Percentiles rank a stretch among this genome's conserved stretches.
phyloP scores from a whole-genome alignment of 2,797 vertebrate species.

The Eleutherodactylus coqui region DNA sequence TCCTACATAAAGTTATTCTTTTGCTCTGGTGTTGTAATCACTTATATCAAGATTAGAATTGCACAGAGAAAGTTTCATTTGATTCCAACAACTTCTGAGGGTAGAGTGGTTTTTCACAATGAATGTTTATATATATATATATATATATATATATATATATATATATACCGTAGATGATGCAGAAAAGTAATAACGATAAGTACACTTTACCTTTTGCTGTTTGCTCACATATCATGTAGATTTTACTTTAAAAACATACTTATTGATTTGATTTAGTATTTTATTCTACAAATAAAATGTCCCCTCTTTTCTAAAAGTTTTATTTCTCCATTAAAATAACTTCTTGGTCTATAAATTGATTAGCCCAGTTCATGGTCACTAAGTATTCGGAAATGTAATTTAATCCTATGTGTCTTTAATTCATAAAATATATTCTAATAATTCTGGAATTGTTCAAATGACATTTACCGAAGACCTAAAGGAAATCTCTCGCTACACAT shows the following conservation, averaged over 20 bases:
- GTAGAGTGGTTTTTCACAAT: no score
- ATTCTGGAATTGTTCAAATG: slow-evolving; percentile 49
- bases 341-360: slow-evolving; percentile 25
- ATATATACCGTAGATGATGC: no score
- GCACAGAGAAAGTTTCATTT: no score
- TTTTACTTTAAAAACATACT: neutral
- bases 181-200: no score
- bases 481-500: slow-evolving; percentile 55
- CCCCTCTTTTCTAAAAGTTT: neutral
- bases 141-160: no score
- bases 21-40: no score
- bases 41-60: no score
- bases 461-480: slow-evolving; percentile 55
- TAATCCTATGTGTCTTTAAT: slow-evolving; percentile 22
- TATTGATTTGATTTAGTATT: neutral
- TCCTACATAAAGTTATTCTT: no score
- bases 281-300: neutral
- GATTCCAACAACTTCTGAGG: no score
- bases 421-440: slow-evolving; percentile 57
- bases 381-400: slow-evolving; percentile 33
- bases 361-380: slow-evolving; percentile 27
- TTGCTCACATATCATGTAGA: no score
- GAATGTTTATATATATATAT: no score
- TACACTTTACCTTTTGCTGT: neutral
- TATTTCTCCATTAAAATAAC: slow-evolving; percentile 29